Conservation (phyloP, 2,797 vertebrate species). For the Poliocrania exsul region DNA sequence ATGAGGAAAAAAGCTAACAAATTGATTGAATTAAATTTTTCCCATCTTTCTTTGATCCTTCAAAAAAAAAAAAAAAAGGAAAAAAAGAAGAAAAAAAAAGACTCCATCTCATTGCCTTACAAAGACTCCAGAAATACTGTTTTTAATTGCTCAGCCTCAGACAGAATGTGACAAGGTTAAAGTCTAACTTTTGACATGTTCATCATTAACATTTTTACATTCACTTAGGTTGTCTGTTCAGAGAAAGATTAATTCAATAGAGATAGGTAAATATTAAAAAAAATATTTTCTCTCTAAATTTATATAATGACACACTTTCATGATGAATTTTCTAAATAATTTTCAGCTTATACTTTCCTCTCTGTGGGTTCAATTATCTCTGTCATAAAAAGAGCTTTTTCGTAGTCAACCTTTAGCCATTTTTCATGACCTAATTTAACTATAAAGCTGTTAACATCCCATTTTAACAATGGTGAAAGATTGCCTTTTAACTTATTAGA, state of each 20-base stretch:
- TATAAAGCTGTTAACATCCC: conserved; percentile 71
- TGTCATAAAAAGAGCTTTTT: conserved; percentile 75
- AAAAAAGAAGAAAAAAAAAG: not conserved
- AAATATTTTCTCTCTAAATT: conserved; percentile 74
- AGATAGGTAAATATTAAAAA: conserved; percentile 74
- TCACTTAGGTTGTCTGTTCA: conserved; percentile 48
- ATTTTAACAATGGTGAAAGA: conserved; percentile 72
- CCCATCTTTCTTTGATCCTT: conserved; percentile 23
- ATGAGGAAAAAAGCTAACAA: not conserved
- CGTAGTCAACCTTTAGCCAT: conserved; percentile 68
- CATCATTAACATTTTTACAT: conserved; percentile 64
- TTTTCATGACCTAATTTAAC: conserved; percentile 76
- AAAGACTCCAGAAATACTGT: conserved; percentile 28
- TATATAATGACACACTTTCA: conserved; percentile 72
- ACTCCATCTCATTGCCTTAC: conserved; percentile 31
- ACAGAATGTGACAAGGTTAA: conserved; percentile 61
- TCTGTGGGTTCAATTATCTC: conserved; percentile 82
- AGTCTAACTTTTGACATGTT: conserved; percentile 51
- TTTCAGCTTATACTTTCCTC: conserved; percentile 76
- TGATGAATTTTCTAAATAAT: conserved; percentile 79
- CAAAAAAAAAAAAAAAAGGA: not conserved
- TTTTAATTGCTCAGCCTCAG: conserved; percentile 41
- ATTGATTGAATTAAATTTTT: conserved; percentile 30
- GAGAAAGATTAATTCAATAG: conserved; percentile 68
- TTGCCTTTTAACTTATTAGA: conserved; percentile 69